Evolutionary conservation across 2,797 vertebrate genomes (phyloP).

Genomic region (Falco columbarius): DNA sequence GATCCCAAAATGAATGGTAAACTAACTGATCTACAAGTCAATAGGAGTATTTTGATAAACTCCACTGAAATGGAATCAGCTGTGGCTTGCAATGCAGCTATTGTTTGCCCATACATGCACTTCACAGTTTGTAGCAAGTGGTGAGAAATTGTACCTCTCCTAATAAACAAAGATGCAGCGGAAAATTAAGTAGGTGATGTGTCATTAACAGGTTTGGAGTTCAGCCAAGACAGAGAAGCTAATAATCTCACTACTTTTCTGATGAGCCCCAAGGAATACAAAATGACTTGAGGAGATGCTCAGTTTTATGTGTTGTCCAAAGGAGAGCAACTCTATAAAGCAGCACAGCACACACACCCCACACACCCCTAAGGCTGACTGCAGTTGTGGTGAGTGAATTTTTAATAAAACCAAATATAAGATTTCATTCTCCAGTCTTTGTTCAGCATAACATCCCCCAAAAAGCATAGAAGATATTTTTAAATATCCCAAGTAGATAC

Average conservation of each 20-base stretch:
- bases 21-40: not conserved
- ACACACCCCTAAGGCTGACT: not conserved
- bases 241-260: not conserved
- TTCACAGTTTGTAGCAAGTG: not conserved
- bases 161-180: not conserved
- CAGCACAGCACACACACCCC: not conserved
- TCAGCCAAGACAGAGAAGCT: not conserved
- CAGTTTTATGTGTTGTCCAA: not conserved
- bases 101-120: not conserved
- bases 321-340: not conserved
- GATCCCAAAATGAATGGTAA: not conserved
- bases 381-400: not conserved
- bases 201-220: not conserved
- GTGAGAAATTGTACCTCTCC: not conserved
- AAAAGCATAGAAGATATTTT: not conserved
- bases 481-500: not conserved
- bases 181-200: not conserved
- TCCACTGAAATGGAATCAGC: not conserved
- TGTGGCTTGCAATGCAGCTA: not conserved
- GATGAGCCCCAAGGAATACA: not conserved
- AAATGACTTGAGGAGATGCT: not conserved
- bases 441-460: fast-evolving
- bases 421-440: not conserved
- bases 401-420: not conserved
- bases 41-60: not conserved